Percentiles rank a stretch among this genome's conserved stretches.
phyloP scores from a whole-genome alignment of 2,113 vertebrate genomes.

The Eonycteris spelaea region DNA sequence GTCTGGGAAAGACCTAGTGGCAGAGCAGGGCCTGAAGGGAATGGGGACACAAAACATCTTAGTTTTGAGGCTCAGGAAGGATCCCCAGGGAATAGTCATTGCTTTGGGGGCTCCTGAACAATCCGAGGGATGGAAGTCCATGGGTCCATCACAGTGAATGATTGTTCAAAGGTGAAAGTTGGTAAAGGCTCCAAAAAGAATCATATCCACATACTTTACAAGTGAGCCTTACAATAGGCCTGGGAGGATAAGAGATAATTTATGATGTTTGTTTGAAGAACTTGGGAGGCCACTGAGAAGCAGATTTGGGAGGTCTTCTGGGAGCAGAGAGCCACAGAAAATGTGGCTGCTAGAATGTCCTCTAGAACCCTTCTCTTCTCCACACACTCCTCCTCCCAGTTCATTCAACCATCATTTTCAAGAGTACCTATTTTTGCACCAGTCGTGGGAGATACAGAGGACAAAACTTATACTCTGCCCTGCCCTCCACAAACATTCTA shows the following conservation, averaged over 20 bases:
- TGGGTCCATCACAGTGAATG: not conserved
- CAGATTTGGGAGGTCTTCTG: not conserved
- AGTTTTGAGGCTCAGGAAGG: not conserved
- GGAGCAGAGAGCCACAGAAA: not conserved
- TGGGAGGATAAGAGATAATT: not conserved
- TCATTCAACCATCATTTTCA: not conserved
- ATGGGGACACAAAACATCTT: not conserved
- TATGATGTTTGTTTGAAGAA: slow-evolving; percentile 10
- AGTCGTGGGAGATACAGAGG: not conserved
- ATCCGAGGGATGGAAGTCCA: not conserved
- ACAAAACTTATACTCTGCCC: not conserved
- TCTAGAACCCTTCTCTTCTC: slow-evolving; percentile 5
- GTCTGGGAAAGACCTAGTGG: not conserved
- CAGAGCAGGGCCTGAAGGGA: not conserved
- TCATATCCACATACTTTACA: not conserved
- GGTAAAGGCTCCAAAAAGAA: not conserved
- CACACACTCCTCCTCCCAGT: not conserved
- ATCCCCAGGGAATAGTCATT: not conserved
- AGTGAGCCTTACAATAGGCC: not conserved
- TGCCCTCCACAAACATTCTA: not conserved
- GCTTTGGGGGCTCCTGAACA: not conserved
- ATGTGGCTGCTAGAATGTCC: not conserved
- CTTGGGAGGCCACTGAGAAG: not conserved
- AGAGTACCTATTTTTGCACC: not conserved
- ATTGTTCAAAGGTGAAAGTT: not conserved